Evolutionary conservation across 1,140 invertebrate species (phyloP).

Genomic region (Pseudoatta argentina): DNA sequence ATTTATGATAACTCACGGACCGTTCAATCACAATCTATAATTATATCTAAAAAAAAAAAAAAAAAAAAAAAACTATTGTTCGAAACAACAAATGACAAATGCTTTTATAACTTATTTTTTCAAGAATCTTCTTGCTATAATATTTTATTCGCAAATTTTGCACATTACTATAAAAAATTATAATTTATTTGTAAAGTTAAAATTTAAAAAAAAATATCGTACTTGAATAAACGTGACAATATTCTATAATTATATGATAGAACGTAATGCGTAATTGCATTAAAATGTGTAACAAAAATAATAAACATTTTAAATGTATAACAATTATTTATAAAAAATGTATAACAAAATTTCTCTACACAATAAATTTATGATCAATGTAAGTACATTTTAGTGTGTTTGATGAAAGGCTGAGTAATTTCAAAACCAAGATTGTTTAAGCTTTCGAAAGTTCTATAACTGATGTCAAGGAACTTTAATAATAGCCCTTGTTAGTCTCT

Average conservation of each 20-base stretch:
- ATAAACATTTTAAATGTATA: too few species aligned
- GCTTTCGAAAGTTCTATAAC: not conserved
- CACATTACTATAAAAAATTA: not conserved
- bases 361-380: not conserved
- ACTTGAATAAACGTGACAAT: not conserved
- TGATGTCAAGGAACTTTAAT: slow-evolving; percentile 32
- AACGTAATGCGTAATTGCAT: not conserved
- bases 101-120: too few species aligned
- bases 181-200: not conserved
- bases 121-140: too few species aligned
- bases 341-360: not conserved
- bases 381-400: not conserved
- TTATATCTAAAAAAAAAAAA: too few species aligned
- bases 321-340: not conserved
- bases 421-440: slow-evolving; percentile 5
- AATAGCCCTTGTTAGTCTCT: slow-evolving; percentile 39
- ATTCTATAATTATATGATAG: not conserved
- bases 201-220: too few species aligned
- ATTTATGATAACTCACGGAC: not conserved
- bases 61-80: too few species aligned
- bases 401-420: not conserved
- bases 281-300: too few species aligned
- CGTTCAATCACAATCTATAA: too few species aligned
- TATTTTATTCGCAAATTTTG: too few species aligned
- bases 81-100: too few species aligned